Evolutionary conservation across 2,888 invertebrate species (phyloP), one percentile per base, ranked within the genome.

Genomic region (Pogonocherus hispidulus): DNA sequence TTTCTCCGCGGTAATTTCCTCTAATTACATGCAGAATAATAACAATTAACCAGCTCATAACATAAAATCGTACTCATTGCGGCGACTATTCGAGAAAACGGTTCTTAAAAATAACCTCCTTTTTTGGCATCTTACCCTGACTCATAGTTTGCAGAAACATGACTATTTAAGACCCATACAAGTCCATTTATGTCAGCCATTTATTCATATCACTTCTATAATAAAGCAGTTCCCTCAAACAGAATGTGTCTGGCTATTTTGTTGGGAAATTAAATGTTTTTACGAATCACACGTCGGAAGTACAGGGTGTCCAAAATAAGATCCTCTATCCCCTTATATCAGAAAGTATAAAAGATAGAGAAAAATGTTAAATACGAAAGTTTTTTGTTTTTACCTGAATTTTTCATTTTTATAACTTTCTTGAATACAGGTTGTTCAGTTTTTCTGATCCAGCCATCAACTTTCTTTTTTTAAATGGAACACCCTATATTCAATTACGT

Each of bases 221-320:
- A 49, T 49, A 23, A 14, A 23, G 14, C 11, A n/a, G n/a, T 22
- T 49, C 23, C 6, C 49, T n/a, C n/a, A n/a, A n/a, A n/a, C n/a
- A n/a, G n/a, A n/a, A n/a, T n/a, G n/a, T n/a, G 23, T 49, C 23
- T 8, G 49, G 23, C 14, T 14, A 14, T 20, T 49, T 49, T 20
- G 22, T 49, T 49, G 23, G 22, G 14, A 22, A n/a, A 23, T 47
- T 9, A 49, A 49, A 49, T 49, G 49, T 49, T 47, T 32, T 47
- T 47, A 9, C 9, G 47, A 47, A 47, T 22, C 47, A 20, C 11
- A 19, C 22, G 20, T 47, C 47, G 5, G 49, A 49, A 23, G 49
- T 23, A 22, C 23, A 49, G 8, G n/a, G n/a, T n/a, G n/a, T n/a
- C n/a, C n/a, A n/a, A n/a, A n/a, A n/a, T n/a, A n/a, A n/a, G n/a